Base-by-base conservation (phyloP, 2,113 vertebrate genomes). In the Plecotus auritus region DNA sequence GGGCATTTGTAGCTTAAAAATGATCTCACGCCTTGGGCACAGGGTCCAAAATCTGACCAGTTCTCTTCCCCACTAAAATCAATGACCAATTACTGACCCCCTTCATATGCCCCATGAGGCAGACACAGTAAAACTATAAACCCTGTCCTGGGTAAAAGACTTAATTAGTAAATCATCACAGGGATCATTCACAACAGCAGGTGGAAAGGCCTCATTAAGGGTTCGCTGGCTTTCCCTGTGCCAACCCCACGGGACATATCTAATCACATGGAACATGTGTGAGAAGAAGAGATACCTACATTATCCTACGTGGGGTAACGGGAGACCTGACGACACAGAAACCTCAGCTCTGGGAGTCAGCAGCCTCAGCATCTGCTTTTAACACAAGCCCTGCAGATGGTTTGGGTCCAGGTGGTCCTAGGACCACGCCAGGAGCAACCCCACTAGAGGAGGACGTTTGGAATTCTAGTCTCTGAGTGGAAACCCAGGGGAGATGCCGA, bases 401-500 rank as follows among this genome's bases (percentile, higher is more conserved):
- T 74, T 18, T 4, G 11, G 88, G 85, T 67, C 37, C 87, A 84
- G 30, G 70, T 37, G 85, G 64, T n/a, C 92, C 67, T 30, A 61
- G 70, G 90, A 82, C 87, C 93, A 61, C 49, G 59, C 40, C 26
- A 9, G 80, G 49, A 87, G 72, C 74, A 86, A 67, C 30, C 11
- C 17, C 14, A 23, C 9, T 16, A 69, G 42, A 88, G 28, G 67
- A 14, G 32, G 83, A 59, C 66, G 49, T 93, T 76, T 91, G 87
- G 87, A 72, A 96, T 93, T 94, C 32, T 70, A 23, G 35, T 66
- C 76, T 74, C 49, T 22, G 26, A n/a, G 7, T 9, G 7, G 61
- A 97, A 94, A 82, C 67, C 45, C 54, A 56, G 74, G 69, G 35
- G 66, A 90, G 88, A 85, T 16, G 59, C 54, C 84, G n/a, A 49